Conservation (phyloP, 1,140 invertebrate species). For the Tetragonula clypearis region DNA sequence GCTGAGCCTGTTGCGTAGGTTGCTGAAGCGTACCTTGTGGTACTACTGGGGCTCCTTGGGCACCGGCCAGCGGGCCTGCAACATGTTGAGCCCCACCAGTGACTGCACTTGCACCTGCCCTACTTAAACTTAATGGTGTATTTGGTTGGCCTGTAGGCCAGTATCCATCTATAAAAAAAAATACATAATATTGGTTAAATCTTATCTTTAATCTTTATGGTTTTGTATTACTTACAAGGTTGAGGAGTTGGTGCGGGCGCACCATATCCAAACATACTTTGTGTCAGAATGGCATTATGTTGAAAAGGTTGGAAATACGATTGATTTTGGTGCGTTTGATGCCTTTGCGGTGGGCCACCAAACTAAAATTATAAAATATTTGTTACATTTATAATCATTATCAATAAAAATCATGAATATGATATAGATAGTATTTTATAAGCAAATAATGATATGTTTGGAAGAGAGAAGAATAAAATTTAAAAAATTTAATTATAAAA, state of each 20-base stretch:
- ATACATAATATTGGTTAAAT: slow-evolving; percentile 13
- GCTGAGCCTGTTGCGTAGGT: slow-evolving; percentile 71
- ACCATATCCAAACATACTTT: slow-evolving; percentile 65
- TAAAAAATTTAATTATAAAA: not conserved
- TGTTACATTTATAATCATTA: slow-evolving; percentile 39
- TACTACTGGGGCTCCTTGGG: slow-evolving; percentile 74
- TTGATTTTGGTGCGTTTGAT: slow-evolving; percentile 73
- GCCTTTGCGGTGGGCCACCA: slow-evolving; percentile 69
- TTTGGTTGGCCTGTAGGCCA: slow-evolving; percentile 39
- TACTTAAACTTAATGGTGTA: slow-evolving; percentile 69
- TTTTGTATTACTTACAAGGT: slow-evolving; percentile 68
- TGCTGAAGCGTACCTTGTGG: slow-evolving; percentile 76
- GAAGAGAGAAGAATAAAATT: not conserved
- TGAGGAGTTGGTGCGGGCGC: slow-evolving; percentile 60
- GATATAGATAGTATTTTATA: not conserved
- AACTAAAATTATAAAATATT: slow-evolving; percentile 68
- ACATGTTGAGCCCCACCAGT: slow-evolving; percentile 75
- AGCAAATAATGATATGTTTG: not conserved
- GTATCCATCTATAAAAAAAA: slow-evolving; percentile 45
- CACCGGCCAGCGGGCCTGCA: slow-evolving; percentile 70
- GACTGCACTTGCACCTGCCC: slow-evolving; percentile 70
- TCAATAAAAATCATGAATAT: not conserved
- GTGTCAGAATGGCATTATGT: slow-evolving; percentile 57
- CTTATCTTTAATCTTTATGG: not conserved
- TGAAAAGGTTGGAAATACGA: slow-evolving; percentile 68